These are phyloP conservation scores for Drosophila formosana DNA, from an alignment of 2,888 invertebrate genomes.

Conservation along the genomic window DNA sequence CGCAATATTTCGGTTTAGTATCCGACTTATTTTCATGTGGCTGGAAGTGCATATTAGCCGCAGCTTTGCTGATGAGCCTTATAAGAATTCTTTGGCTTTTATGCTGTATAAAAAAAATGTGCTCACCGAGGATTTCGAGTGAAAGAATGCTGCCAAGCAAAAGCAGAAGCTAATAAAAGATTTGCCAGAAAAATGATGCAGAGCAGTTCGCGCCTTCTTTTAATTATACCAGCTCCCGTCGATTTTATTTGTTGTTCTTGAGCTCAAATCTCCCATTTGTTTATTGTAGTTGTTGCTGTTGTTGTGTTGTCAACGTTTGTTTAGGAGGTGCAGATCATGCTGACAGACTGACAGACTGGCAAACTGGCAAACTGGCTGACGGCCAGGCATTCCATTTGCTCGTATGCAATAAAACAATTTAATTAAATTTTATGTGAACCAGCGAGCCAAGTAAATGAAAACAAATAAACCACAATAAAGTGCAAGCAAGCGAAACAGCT, in stretches of 20 bases:
- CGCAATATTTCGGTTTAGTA: neutral
- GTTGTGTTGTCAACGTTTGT: conserved; percentile 30
- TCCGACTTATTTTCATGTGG: neutral
- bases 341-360: conserved; percentile 30
- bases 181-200: conserved; percentile 56
- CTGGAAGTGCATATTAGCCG: conserved; percentile 9
- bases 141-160: conserved; percentile 12
- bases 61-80: neutral
- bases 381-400: conserved; percentile 60
- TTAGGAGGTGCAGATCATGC: conserved; percentile 5
- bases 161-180: conserved; percentile 71
- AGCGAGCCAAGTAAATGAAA: conserved; percentile 70
- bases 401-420: conserved; percentile 76
- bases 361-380: conserved; percentile 36
- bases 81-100: conserved; percentile 1
- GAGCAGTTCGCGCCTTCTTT: conserved; percentile 47
- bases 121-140: conserved; percentile 6
- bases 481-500: conserved; percentile 47
- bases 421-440: conserved; percentile 76
- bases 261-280: neutral
- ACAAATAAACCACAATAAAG: conserved; percentile 78
- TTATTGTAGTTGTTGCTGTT: neutral
- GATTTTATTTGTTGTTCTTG: neutral
- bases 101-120: conserved; percentile 9
- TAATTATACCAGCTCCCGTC: conserved; percentile 41